Percentiles rank a stretch among this genome's conserved stretches.
These are phyloP conservation scores for Phaonia tiefii DNA, from an alignment of 2,888 invertebrate genomes.

Conservation along the genomic window DNA sequence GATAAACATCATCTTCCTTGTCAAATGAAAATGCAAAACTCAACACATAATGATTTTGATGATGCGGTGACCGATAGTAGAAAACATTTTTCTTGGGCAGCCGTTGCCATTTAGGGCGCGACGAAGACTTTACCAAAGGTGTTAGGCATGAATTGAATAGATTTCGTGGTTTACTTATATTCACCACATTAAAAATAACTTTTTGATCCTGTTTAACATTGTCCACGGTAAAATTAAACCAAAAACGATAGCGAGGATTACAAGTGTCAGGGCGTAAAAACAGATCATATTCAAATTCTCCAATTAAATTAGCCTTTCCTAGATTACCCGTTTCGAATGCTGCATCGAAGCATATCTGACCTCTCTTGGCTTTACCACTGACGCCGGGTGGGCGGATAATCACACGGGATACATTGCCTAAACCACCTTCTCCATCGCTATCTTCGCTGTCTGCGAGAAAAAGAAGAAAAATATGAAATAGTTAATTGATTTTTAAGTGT, in stretches of 20 bases:
- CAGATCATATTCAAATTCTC: conserved; percentile 97
- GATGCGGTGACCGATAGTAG: conserved; percentile 94
- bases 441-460: conserved; percentile 89
- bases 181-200: conserved; percentile 98
- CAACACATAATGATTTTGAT: conserved; percentile 94
- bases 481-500: conserved; percentile 8
- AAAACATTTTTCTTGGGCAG: conserved; percentile 91
- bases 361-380: conserved; percentile 96
- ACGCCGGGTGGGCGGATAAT: conserved; percentile 95
- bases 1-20: conserved; percentile 95
- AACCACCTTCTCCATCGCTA: conserved; percentile 95
- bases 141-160: conserved; percentile 95
- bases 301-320: conserved; percentile 95
- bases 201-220: conserved; percentile 96
- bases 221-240: conserved; percentile 99
- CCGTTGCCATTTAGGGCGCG: conserved; percentile 94
- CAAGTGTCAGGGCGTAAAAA: conserved; percentile 98
- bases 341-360: conserved; percentile 98
- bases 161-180: conserved; percentile 95
- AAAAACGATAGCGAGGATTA: conserved; percentile 94
- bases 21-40: conserved; percentile 97
- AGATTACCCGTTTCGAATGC: conserved; percentile 98
- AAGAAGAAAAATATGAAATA: conserved; percentile 2
- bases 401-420: conserved; percentile 94
- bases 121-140: conserved; percentile 95